phyloP scores from a whole-genome alignment of 2,113 vertebrate species.

The Pithys albifrons region DNA sequence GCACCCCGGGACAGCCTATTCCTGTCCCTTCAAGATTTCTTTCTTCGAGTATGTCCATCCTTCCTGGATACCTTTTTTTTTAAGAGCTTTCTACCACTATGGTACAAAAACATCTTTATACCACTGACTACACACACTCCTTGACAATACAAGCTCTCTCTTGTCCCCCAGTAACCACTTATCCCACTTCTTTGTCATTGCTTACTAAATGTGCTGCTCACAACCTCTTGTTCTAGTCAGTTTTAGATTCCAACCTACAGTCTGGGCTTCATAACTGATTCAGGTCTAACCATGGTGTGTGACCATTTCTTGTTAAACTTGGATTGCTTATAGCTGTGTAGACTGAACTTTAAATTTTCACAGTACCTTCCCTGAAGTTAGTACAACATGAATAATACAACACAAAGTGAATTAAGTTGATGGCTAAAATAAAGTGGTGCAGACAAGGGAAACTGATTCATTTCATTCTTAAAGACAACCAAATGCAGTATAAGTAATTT shows the following conservation, averaged over 20 bases:
- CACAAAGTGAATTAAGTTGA: neutral
- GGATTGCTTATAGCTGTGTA: neutral
- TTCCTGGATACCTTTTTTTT: neutral
- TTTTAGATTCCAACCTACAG: neutral
- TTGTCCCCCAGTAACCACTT: neutral
- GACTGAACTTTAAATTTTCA: neutral
- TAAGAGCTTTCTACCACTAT: neutral
- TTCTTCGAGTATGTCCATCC: neutral
- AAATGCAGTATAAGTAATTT: neutral
- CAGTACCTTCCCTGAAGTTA: neutral
- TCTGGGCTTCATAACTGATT: neutral
- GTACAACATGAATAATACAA: neutral
- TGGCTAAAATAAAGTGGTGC: neutral
- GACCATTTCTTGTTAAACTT: neutral
- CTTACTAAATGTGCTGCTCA: neutral
- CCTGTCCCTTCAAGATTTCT: neutral
- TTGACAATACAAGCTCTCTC: neutral
- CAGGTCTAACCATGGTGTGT: neutral
- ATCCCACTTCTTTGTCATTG: neutral
- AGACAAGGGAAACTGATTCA: neutral
- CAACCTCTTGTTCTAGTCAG: neutral
- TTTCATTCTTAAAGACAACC: neutral
- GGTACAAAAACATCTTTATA: neutral
- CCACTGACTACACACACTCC: neutral
- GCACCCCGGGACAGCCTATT: neutral